A percentile compares a stretch with the other conserved stretches of the same genome.
phyloP scores from a whole-genome alignment of 2,888 invertebrate genomes.

The Eristalis intricaria region DNA sequence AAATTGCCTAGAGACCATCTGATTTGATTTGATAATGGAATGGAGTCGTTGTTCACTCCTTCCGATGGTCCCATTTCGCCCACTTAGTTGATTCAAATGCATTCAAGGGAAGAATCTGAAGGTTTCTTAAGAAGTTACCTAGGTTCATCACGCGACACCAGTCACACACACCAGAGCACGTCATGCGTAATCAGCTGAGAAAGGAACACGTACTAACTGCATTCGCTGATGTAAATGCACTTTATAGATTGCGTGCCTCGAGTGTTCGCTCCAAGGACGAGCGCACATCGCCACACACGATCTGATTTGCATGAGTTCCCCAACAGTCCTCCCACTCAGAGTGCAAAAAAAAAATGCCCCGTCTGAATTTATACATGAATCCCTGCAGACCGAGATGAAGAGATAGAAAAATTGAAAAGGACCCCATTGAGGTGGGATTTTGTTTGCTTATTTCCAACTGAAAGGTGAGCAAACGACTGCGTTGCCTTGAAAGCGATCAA shows the following conservation, averaged over 20 bases:
- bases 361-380: background rate
- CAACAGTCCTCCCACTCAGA: too few relatives aligned
- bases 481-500: background rate
- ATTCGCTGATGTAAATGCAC: constrained; percentile 7
- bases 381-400: background rate
- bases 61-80: background rate
- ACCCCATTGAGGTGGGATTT: background rate
- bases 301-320: background rate
- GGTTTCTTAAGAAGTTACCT: background rate
- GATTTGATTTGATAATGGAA: too few relatives aligned
- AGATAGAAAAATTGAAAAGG: constrained; percentile 1
- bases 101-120: background rate
- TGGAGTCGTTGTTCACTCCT: too few relatives aligned
- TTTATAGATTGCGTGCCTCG: constrained; percentile 5
- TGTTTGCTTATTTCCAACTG: background rate
- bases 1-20: too few relatives aligned
- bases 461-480: background rate
- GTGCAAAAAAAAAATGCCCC: background rate
- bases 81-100: background rate
- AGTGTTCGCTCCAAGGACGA: background rate
- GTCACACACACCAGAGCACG: background rate
- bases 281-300: background rate
- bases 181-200: background rate
- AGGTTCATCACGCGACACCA: background rate
- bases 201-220: background rate